Evolutionary conservation across 2,888 invertebrate genomes (phyloP).

Genomic region (Drosophila ochracea): DNA sequence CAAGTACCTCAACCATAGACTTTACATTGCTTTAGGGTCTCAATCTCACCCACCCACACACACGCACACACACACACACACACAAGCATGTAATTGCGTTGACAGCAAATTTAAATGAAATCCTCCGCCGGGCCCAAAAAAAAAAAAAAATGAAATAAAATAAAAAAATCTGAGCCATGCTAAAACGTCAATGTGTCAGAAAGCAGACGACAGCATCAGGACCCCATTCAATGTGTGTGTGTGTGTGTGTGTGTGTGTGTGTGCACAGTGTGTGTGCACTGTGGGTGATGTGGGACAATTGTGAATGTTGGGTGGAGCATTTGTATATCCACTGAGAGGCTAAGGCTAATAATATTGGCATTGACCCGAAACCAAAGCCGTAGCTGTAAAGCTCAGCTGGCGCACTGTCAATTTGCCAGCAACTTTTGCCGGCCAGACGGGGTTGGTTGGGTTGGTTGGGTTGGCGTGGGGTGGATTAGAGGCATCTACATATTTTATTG

Average conservation of each 20-base stretch:
- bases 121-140: conserved; percentile 41
- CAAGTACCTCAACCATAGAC: conserved; percentile 19
- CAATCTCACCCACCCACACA: conserved; percentile 5
- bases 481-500: conserved; percentile 82
- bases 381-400: conserved; percentile 76
- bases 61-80: conserved; percentile 1
- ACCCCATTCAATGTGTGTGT: conserved; percentile 10
- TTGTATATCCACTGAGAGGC: conserved; percentile 30
- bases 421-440: conserved; percentile 7
- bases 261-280: conserved; percentile 8
- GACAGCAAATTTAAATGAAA: conserved; percentile 82
- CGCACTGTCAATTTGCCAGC: conserved; percentile 72
- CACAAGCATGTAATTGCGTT: conserved; percentile 72
- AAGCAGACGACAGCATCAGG: conserved; percentile 60
- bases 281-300: conserved; percentile 8
- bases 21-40: conserved; percentile 16
- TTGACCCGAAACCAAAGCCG: conserved; percentile 65
- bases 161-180: conserved; percentile 16
- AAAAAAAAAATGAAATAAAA: background rate
- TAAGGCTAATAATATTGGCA: conserved; percentile 75
- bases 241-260: background rate
- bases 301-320: conserved; percentile 7
- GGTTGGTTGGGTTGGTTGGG: background rate
- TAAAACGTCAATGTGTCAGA: conserved; percentile 74
- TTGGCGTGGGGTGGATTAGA: conserved; percentile 16